Conservation (phyloP, 1,140 invertebrate species). For the Pogonus chalceus region DNA sequence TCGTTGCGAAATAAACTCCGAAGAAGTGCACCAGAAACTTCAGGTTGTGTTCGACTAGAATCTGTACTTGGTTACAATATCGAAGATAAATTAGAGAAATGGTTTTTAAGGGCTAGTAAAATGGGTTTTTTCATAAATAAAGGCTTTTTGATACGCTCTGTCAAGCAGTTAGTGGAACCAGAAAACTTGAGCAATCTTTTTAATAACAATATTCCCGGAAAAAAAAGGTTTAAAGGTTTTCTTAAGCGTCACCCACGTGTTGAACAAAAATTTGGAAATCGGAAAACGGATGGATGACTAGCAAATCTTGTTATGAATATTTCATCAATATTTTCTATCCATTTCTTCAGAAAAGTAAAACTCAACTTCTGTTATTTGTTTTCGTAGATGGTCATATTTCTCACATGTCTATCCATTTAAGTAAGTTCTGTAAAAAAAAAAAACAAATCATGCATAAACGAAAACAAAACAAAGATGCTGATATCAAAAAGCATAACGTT, state of each 20-base stretch:
- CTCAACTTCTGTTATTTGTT: conserved; percentile 19
- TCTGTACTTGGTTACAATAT: conserved; percentile 15
- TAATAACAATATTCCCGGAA: conserved; percentile 18
- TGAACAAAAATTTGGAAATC: conserved; percentile 22
- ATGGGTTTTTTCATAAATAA: conserved; percentile 23
- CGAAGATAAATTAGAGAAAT: conserved; percentile 16
- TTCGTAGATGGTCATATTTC: conserved; percentile 26
- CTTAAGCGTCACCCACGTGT: conserved; percentile 19
- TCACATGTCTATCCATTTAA: no score
- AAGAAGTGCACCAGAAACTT: conserved; percentile 10
- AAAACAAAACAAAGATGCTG: conserved; percentile 17
- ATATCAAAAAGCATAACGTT: conserved; percentile 23
- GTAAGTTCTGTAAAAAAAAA: no score
- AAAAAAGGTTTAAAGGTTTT: conserved; percentile 23
- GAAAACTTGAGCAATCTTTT: conserved; percentile 15
- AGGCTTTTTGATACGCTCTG: conserved; percentile 19
- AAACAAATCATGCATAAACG: conserved; percentile 14
- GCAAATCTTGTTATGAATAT: conserved; percentile 23
- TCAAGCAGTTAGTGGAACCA: conserved; percentile 18
- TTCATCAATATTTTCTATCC: conserved; percentile 24
- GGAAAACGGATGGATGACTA: conserved; percentile 23
- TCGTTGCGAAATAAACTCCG: no score
- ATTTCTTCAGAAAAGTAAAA: conserved; percentile 18
- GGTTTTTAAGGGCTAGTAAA: conserved; percentile 14
- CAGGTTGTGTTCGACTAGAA: conserved; percentile 14